phyloP scores from a whole-genome alignment of 30 jellyfish, hydroid and myxozoan species.

The Chrysaora quinquecirrha region DNA sequence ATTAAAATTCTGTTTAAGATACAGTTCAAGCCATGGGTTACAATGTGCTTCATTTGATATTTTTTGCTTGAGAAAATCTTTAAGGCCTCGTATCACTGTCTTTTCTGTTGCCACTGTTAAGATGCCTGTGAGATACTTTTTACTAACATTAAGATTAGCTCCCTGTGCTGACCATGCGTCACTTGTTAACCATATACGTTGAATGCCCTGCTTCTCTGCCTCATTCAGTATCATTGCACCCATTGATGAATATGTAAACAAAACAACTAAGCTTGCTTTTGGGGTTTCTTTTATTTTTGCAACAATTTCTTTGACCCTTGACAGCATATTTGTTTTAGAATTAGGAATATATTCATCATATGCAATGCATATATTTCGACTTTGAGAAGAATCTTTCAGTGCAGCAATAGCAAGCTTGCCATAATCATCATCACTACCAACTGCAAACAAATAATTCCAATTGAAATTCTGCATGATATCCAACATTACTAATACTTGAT shows the following conservation, averaged over 20 bases:
- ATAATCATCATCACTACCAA: slow-evolving; percentile 95
- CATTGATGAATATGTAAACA: slow-evolving; percentile 74
- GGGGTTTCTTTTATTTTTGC: slow-evolving; percentile 34
- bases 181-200: slow-evolving; percentile 87
- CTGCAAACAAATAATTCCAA: slow-evolving; percentile 86
- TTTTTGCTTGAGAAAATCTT: slow-evolving; percentile 33
- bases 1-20: slow-evolving; percentile 36
- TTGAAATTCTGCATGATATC: slow-evolving; percentile 73
- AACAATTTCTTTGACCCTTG: slow-evolving; percentile 61
- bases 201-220: slow-evolving; percentile 66
- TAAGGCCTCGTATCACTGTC: slow-evolving; percentile 52
- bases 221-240: slow-evolving; percentile 77
- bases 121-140: slow-evolving; percentile 65
- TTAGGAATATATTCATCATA: slow-evolving; percentile 80
- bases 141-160: slow-evolving; percentile 42
- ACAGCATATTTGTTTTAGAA: slow-evolving; percentile 44
- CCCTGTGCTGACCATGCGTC: slow-evolving; percentile 95
- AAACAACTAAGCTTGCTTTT: slow-evolving; percentile 72
- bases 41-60: slow-evolving; percentile 53
- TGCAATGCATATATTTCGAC: slow-evolving; percentile 79
- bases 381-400: slow-evolving; percentile 66
- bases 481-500: slow-evolving; percentile 85
- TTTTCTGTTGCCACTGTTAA: slow-evolving; percentile 72
- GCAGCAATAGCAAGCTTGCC: slow-evolving; percentile 87
- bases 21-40: slow-evolving; percentile 80